phyloP scores from a whole-genome alignment of 2,888 invertebrate genomes.

The Liodrosophila aerea region DNA sequence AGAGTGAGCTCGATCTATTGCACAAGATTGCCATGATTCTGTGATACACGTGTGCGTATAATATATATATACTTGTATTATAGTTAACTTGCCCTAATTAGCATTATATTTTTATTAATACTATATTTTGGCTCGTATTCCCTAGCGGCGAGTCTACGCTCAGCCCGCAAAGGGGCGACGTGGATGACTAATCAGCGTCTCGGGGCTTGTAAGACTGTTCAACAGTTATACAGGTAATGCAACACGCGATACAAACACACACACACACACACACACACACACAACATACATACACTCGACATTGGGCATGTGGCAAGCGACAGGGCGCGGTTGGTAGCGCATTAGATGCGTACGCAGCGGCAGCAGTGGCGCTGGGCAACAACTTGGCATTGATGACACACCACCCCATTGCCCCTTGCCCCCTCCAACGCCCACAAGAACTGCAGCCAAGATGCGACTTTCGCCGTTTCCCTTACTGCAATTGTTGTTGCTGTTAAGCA shows the following conservation, averaged over 20 bases:
- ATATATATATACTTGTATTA: not conserved
- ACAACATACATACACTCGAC: conserved; percentile 12
- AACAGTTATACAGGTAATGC: conserved; percentile 57
- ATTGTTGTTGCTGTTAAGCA: conserved; percentile 13
- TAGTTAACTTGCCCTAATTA: not conserved
- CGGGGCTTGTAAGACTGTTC: conserved; percentile 13
- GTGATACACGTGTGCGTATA: no score
- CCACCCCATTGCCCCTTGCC: conserved; percentile 10
- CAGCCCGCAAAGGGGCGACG: not conserved
- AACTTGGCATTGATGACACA: conserved; percentile 37
- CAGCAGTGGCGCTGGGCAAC: conserved; percentile 12
- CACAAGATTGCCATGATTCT: no score
- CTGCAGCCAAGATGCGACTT: not conserved
- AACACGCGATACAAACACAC: conserved; percentile 55
- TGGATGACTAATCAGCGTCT: conserved; percentile 31
- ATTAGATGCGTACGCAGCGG: conserved; percentile 36
- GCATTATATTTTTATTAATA: no score
- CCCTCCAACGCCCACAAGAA: not conserved
- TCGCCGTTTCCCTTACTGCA: not conserved
- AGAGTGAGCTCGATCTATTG: no score
- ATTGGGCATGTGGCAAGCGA: conserved; percentile 11
- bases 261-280: not conserved
- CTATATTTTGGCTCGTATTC: not conserved
- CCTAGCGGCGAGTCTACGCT: no score
- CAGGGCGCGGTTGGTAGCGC: conserved; percentile 11